Base-by-base conservation (phyloP, 2,888 invertebrate genomes). In the Pecten maximus region DNA sequence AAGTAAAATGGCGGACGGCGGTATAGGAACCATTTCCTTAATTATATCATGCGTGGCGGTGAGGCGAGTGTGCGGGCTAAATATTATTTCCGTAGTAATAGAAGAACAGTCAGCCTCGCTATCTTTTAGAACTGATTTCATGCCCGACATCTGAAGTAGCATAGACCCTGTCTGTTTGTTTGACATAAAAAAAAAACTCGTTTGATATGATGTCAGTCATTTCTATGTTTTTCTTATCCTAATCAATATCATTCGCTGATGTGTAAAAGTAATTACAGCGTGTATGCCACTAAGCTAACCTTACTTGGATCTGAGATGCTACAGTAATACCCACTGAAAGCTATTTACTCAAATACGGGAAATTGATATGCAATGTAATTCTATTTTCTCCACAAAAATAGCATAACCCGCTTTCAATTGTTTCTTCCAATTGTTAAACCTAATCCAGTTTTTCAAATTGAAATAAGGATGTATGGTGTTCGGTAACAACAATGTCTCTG, bases 371-470 rank as follows among this genome's bases (percentile, higher is more conserved):
- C 74, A 15, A 74, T 74, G 74, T 74, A 74, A 74, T 74, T 74
- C 74, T 74, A 74, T 74, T 74, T 74, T 28, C 28, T 15, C 74
- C 74, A 28, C 74, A 74, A 74, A 54, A 74, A 74, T 74, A 28
- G 74, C 35, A 35, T 74, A 35, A 74, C 74, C 35, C 35, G 74
- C 74, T 74, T 74, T 74, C 74, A 74, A 74, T 74, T 74, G 74
- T 74, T 74, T 74, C 74, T 15, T 35, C 74, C 28, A 74, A 74
- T 35, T 74, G 74, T 74, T 74, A 74, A 60, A 74, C 74, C 74
- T 74, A 74, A 74, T 74, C 74, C 74, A 28, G 74, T 74, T 74
- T 54, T 74, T 74, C 74, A 74, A 74, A 74, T 74, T 74, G 74
- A 74, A 74, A 74, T 74, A 74, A 74, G 28, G 74, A 74, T 74